These are phyloP conservation scores for Ailurus styani DNA, from an alignment of 2,113 vertebrate genomes.

Conservation along the genomic window DNA sequence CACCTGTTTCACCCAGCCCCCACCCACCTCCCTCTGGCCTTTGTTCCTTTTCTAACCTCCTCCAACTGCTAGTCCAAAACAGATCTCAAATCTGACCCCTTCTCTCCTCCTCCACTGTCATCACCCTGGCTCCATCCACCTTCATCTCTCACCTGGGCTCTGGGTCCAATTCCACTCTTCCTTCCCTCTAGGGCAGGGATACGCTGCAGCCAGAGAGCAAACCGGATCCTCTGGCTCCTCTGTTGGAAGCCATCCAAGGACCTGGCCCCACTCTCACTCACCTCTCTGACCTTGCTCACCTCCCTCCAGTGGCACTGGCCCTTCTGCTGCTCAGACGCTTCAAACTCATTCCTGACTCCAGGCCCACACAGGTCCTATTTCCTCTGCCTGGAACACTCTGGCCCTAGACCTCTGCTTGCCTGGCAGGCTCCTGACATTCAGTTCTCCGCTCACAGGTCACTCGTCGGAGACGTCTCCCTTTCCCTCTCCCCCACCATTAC, in stretches of 20 bases:
- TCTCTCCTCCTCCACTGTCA: neutral
- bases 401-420: neutral
- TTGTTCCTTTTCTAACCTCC: neutral
- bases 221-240: accelerated
- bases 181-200: neutral
- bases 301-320: neutral
- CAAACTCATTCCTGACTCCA: neutral
- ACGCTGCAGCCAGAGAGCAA: neutral
- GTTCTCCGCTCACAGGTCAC: neutral
- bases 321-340: neutral
- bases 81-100: neutral
- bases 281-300: neutral
- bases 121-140: too few species aligned
- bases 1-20: neutral
- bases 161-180: neutral
- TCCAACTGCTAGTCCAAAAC: neutral
- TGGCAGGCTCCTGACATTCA: neutral
- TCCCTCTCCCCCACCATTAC: too few species aligned
- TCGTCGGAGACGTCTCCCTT: neutral
- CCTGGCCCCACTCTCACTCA: neutral
- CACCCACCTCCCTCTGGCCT: neutral
- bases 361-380: neutral
- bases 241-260: neutral
- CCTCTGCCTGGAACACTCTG: slow-evolving; percentile 9
- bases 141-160: neutral